Base-by-base conservation (phyloP, 2,797 vertebrate species). In the Silurus aristotelis region DNA sequence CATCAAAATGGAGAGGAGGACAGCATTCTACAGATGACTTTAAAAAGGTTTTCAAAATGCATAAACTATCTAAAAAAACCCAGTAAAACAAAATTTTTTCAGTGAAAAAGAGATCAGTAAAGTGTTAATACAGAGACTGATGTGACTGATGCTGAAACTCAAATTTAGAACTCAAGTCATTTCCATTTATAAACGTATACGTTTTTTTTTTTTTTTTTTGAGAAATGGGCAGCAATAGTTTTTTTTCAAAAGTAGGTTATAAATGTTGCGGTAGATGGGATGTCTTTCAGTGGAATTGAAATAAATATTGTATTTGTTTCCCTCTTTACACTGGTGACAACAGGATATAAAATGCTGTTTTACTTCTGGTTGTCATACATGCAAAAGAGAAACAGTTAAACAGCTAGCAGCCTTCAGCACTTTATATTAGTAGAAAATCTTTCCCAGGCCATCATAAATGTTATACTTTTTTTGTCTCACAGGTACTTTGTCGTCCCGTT, bases 381-480 rank as follows among this genome's bases (percentile, higher is more conserved):
- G 8, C 25, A 5, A 46, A 68, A 67, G 64, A 27, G 66, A 68
- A 6, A 38, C 66, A 27, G 25, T 27, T 66, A 27, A 31, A 31
- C 19, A 46, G 15, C 27, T 6, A 9, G 72, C 15, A 27, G 10
- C n/a, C 46, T 79, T 46, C 15, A n/a, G 77, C 25, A 19, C 19
- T 77, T 6, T 22, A 38, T 58, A 38, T 78, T 22, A 20, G 27
- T 14, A 43, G 12, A 43, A 38, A 38, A 22, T 43, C 22, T 80
- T 80, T 80, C 61, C 61, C 43, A 80, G 79, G 79, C 79, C 46
- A 52, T 80, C 46, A 31, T n/a, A 68, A 20, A 10, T 83, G 17
- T 84, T 87, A 10, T 83, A 38, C 27, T 31, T 48, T 80, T 27
- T 27, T 80, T 70, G 72, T 61, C 14, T 73, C 38, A 46, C 84